Conservation (phyloP, 2,113 vertebrate species). For the Nicator chloris region DNA sequence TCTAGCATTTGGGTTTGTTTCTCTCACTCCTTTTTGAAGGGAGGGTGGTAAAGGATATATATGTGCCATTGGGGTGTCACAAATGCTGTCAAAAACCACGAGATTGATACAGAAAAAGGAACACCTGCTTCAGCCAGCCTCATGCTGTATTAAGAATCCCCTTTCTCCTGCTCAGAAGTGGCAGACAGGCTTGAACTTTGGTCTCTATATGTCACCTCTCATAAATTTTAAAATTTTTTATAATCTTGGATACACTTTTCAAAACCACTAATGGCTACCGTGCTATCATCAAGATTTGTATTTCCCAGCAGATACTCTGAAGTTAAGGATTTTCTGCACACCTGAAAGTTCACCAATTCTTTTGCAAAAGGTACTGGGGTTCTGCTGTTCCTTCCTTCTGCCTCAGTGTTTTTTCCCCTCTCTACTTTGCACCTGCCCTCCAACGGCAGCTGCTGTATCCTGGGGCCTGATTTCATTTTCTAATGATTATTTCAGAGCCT, state of each 20-base stretch:
- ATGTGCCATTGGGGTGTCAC: background rate
- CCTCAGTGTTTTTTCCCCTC: too few relatives aligned
- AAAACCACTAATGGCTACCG: background rate
- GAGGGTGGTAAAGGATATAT: background rate
- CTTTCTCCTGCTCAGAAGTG: background rate
- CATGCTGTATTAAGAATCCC: background rate
- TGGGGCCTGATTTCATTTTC: background rate
- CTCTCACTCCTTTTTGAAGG: constrained; percentile 19
- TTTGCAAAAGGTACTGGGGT: background rate
- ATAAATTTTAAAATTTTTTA: background rate
- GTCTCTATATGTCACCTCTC: background rate
- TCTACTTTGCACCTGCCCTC: background rate
- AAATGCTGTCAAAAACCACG: background rate
- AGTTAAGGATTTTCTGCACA: background rate
- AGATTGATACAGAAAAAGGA: background rate
- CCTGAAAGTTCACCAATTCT: background rate
- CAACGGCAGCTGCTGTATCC: background rate
- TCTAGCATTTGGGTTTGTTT: background rate
- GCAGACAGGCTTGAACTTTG: background rate
- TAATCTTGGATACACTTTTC: background rate
- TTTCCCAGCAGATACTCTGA: background rate
- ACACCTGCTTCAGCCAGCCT: background rate
- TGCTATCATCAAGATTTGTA: background rate
- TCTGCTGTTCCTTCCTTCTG: background rate
- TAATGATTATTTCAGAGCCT: background rate